Percentiles rank a stretch among this genome's conserved stretches.
phyloP scores from a whole-genome alignment of 2,888 invertebrate species.

The Tetrapedia diversipes region DNA sequence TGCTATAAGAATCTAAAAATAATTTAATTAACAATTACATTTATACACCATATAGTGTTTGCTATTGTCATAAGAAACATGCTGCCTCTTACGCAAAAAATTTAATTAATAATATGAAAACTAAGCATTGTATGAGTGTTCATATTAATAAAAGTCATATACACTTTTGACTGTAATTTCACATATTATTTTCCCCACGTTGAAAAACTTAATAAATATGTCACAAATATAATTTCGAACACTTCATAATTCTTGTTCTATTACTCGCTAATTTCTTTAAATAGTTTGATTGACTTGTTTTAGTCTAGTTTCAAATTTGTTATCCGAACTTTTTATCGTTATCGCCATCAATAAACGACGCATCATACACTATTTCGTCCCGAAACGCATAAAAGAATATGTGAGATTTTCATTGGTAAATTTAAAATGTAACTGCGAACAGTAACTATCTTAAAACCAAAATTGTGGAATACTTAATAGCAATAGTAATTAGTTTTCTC shows the following conservation, averaged over 20 bases:
- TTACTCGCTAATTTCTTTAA: background rate
- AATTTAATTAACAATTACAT: slow-evolving; percentile 25
- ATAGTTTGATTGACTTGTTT: slow-evolving; percentile 1
- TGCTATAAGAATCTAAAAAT: background rate
- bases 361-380: background rate
- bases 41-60: background rate
- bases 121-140: background rate
- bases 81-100: background rate
- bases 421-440: too few relatives aligned
- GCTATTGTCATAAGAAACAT: slow-evolving; percentile 22
- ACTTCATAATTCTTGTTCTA: too few relatives aligned
- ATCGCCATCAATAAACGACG: background rate
- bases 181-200: slow-evolving; percentile 22
- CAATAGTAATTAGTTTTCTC: too few relatives aligned
- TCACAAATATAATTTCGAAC: background rate
- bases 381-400: too few relatives aligned
- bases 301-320: background rate
- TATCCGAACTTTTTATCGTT: background rate
- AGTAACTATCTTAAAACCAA: too few relatives aligned
- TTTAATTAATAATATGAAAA: background rate
- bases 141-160: background rate
- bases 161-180: background rate
- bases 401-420: too few relatives aligned
- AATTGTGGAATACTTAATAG: too few relatives aligned
- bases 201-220: slow-evolving; percentile 12